phyloP scores from a whole-genome alignment of 92 coral and sea anemone genomes.

The Montipora capitata region DNA sequence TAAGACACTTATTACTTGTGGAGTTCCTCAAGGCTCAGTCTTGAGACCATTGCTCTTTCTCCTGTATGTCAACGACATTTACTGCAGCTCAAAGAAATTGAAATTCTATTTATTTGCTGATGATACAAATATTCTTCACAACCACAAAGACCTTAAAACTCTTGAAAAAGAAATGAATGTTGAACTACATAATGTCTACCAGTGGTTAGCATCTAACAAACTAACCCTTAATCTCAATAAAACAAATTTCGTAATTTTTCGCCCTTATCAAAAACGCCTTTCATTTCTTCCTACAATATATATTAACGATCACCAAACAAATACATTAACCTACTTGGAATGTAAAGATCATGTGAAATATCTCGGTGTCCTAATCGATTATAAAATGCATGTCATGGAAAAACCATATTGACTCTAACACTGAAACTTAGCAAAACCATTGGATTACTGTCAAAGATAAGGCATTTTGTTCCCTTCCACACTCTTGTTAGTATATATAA shows the following conservation, averaged over 20 bases:
- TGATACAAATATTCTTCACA: too few species aligned
- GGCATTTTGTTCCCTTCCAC: too few species aligned
- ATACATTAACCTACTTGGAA: slow-evolving; percentile 13
- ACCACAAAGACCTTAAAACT: neutral
- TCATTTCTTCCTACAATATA: slow-evolving; percentile 6
- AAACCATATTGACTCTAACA: neutral
- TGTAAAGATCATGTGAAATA: neutral
- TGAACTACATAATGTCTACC: neutral
- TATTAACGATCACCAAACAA: slow-evolving; percentile 4
- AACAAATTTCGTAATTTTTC: neutral
- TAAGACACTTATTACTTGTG: slow-evolving; percentile 1
- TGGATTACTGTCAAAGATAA: too few species aligned
- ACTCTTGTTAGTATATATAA: neutral
- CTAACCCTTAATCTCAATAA: neutral
- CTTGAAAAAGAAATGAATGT: neutral
- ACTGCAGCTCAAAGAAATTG: too few species aligned
- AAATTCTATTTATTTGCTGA: too few species aligned
- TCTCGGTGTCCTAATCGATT: neutral
- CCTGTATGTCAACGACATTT: too few species aligned
- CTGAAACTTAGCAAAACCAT: too few species aligned
- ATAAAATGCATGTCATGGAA: slow-evolving; percentile 7
- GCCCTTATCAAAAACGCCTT: neutral
- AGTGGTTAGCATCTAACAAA: neutral
- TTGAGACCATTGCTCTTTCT: too few species aligned
- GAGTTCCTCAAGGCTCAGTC: neutral